A percentile compares a stretch with the other conserved stretches of the same genome.
Conservation (phyloP, 2,113 vertebrate genomes). For the Myiozetetes cayanensis region DNA sequence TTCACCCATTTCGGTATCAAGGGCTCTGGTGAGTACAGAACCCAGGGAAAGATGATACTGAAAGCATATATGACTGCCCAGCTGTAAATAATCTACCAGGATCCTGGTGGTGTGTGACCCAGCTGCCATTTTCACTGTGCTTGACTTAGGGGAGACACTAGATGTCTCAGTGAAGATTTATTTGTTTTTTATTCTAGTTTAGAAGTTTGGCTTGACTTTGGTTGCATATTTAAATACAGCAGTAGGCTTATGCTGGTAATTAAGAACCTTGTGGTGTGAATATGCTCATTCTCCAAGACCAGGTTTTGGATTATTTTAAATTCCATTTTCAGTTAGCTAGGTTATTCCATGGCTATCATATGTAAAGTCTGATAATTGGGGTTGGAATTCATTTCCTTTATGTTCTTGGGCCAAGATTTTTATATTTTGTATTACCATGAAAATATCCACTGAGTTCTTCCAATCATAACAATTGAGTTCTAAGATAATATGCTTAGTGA, state of each 20-base stretch:
- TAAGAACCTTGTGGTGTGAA: not conserved
- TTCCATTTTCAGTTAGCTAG: not conserved
- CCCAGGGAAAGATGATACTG: not conserved
- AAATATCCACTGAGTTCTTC: not conserved
- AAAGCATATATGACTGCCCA: not conserved
- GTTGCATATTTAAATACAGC: not conserved
- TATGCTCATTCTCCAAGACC: not conserved
- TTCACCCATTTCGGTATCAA: not conserved
- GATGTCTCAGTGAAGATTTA: not conserved
- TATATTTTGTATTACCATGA: not conserved
- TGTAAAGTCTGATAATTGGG: not conserved
- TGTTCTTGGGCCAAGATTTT: not conserved
- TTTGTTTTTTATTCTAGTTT: not conserved
- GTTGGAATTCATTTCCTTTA: not conserved
- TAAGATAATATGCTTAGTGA: not conserved
- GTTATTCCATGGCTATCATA: not conserved
- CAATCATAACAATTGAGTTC: not conserved
- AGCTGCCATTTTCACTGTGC: not conserved
- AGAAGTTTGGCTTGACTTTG: not conserved
- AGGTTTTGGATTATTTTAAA: not conserved
- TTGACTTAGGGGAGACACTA: not conserved
- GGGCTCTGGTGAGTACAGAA: not conserved
- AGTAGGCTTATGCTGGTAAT: not conserved
- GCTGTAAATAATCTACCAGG: not conserved
- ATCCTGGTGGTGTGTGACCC: not conserved